Evolutionary conservation across 2,797 vertebrate genomes (phyloP).

Genomic region (Tokudaia muenninki): DNA sequence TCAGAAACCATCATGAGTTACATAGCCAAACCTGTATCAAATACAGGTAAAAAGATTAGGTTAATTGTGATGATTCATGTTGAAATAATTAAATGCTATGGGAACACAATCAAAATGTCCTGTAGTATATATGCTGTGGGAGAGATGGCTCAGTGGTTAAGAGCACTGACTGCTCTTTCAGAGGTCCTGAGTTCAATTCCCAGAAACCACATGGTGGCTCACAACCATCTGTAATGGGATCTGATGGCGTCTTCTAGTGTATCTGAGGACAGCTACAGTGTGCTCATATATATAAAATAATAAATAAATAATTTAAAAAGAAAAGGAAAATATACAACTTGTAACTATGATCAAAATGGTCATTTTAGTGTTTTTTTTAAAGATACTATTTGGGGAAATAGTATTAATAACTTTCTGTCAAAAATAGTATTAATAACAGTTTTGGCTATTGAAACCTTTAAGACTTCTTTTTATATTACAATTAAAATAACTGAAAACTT

Average conservation of each 20-base stretch:
- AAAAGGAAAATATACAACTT: background rate
- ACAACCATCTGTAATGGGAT: background rate
- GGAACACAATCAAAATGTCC: slow-evolving; percentile 3
- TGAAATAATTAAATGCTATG: slow-evolving; percentile 23
- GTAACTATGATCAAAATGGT: background rate
- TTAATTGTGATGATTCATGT: slow-evolving; percentile 74
- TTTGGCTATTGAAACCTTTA: background rate
- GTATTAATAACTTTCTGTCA: background rate
- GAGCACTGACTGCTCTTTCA: background rate
- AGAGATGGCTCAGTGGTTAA: background rate
- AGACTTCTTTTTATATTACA: slow-evolving; percentile 19
- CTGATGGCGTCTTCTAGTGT: background rate
- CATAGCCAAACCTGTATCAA: background rate
- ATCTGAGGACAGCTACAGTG: background rate
- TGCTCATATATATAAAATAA: background rate
- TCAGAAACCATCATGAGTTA: background rate
- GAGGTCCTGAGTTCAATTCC: background rate
- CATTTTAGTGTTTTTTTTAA: slow-evolving; percentile 66
- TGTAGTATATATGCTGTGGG: background rate
- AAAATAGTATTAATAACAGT: background rate
- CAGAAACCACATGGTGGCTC: background rate
- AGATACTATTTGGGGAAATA: slow-evolving; percentile 27
- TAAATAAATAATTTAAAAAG: background rate
- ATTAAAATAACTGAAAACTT: background rate
- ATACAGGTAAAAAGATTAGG: background rate